Base-by-base conservation (phyloP, 2,113 vertebrate species). In the Chlorodrepanis virens region DNA sequence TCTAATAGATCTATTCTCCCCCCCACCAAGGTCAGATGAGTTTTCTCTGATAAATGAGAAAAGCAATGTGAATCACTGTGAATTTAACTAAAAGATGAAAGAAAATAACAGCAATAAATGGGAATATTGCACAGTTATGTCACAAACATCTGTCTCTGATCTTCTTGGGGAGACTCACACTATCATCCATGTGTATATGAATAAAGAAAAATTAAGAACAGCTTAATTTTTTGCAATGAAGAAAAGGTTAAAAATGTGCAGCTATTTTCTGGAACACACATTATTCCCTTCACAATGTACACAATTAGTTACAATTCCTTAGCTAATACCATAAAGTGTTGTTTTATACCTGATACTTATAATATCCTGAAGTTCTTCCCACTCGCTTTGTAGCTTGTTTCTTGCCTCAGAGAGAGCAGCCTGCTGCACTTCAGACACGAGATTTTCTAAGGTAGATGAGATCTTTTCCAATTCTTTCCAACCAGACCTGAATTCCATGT, bases 381-480 rank as follows among this genome's bases (percentile, higher is more conserved):
- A 99, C 93, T 98, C 96, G 71, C 95, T 96, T 87, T 96, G 96
- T 37, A 99, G 94, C 74, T 97, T 98, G 4, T 78, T 94, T 93
- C 95, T 98, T 37, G 86, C 97, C 93, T 98, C 90, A 76, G 91
- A 90, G 24, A 97, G 8, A 42, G 60, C 63, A 83, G 77, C 94
- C 59, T 98, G 98, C 69, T 98, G 85, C 10, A 14, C 11, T 31
- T 96, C 95, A 67, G 79, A 69, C 39, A 94, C 91, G 23, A 97
- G 60, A 27, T 88, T 95, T 76, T 97, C 98, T 74, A 98, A 75
- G 59, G 97, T 90, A 86, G 96, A 80, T 52, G 97, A 98, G 72
- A 98, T 95, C 50, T 87, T 93, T 88, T 97, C 97, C 94, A 98
- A 95, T 16, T 98, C 97, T 17, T 95, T 94, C 99, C 99, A 99